phyloP scores from a whole-genome alignment of 2,888 invertebrate genomes.

The Clepsis dumicolana region DNA sequence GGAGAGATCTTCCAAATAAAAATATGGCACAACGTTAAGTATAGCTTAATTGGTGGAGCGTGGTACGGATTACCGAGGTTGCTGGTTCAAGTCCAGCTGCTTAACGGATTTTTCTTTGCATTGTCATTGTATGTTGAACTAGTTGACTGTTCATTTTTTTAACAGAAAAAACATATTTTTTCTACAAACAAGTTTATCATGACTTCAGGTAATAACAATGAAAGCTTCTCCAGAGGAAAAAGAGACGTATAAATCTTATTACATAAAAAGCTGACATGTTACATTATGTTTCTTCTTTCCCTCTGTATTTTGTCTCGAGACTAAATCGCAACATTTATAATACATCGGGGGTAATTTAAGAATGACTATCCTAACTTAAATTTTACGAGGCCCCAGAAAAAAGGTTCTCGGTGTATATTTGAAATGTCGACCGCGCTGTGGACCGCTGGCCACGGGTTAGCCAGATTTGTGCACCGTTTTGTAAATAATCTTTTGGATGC shows the following conservation, averaged over 20 bases:
- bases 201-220: neutral
- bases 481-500: conserved; percentile 53
- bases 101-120: too few species aligned
- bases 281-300: neutral
- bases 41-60: too few species aligned
- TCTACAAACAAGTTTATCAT: neutral
- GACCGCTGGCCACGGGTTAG: conserved; percentile 45
- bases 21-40: too few species aligned
- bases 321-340: conserved; percentile 52
- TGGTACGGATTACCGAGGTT: too few species aligned
- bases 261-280: conserved; percentile 3
- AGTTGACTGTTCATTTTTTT: too few species aligned
- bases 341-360: conserved; percentile 59
- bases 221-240: neutral
- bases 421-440: conserved; percentile 44
- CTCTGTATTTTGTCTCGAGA: conserved; percentile 8
- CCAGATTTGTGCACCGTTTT: conserved; percentile 56
- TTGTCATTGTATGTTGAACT: too few species aligned
- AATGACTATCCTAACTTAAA: conserved; percentile 61
- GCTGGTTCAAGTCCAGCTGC: too few species aligned
- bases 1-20: too few species aligned
- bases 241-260: conserved; percentile 7
- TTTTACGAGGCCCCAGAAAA: conserved; percentile 60
- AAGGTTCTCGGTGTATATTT: conserved; percentile 57
- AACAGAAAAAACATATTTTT: too few species aligned